A percentile compares a stretch with the other conserved stretches of the same genome.
phyloP scores from a whole-genome alignment of 2,888 invertebrate genomes.

The Trachelus stipa region DNA sequence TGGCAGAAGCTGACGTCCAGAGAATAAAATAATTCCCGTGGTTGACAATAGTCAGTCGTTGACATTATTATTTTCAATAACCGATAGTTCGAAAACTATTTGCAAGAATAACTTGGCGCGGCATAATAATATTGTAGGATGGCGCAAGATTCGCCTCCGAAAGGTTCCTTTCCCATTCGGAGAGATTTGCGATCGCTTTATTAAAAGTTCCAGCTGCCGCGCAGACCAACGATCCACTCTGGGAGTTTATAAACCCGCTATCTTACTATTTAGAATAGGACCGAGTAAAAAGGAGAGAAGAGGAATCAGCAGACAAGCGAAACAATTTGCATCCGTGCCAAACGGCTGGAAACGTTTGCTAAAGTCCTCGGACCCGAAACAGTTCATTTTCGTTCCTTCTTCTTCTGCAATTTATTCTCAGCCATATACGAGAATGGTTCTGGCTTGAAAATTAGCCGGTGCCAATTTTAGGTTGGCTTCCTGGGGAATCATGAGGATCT shows the following conservation, averaged over 20 bases:
- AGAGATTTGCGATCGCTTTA: constrained; percentile 56
- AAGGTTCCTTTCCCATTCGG: constrained; percentile 29
- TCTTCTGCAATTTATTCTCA: background rate
- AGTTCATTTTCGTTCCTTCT: background rate
- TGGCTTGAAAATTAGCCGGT: background rate
- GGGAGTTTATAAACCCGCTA: constrained; percentile 18
- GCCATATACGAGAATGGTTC: background rate
- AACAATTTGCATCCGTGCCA: background rate
- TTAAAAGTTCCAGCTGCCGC: constrained; percentile 58
- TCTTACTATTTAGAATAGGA: background rate
- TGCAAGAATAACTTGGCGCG: constrained; percentile 19
- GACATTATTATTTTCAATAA: constrained; percentile 31
- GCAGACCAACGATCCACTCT: constrained; percentile 16
- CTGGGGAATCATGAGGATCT: background rate
- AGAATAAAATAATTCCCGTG: background rate
- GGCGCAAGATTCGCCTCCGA: background rate
- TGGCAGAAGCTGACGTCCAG: background rate
- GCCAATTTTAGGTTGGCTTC: background rate
- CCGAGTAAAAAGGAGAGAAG: background rate
- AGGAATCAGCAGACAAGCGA: background rate
- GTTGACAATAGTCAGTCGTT: constrained; percentile 12
- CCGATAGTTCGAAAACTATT: constrained; percentile 27
- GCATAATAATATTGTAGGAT: constrained; percentile 18
- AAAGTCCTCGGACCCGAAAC: background rate
- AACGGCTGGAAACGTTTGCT: background rate